Evolutionary conservation across 2,113 vertebrate genomes (phyloP).

Genomic region (Herpailurus yagouaroundi): DNA sequence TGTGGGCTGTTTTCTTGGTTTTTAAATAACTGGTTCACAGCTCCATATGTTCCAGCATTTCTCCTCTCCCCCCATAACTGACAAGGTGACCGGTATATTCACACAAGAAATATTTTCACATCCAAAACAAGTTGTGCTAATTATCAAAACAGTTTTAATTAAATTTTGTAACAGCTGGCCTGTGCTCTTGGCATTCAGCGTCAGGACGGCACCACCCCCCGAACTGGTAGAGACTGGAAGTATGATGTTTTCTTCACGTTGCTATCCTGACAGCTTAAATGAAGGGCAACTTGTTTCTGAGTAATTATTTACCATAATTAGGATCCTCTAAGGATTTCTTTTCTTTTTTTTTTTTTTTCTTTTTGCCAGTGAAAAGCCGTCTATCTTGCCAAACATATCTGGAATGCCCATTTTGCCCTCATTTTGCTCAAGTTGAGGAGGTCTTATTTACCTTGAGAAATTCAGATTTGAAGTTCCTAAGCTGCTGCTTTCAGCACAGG

Average conservation of each 20-base stretch:
- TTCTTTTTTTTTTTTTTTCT: neutral
- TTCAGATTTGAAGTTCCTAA: neutral
- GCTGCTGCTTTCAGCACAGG: neutral
- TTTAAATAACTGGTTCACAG: neutral
- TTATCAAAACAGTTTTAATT: constrained; percentile 74
- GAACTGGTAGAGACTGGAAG: constrained; percentile 53
- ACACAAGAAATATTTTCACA: constrained; percentile 60
- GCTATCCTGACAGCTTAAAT: neutral
- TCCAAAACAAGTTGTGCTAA: constrained; percentile 73
- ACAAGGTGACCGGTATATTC: constrained; percentile 74
- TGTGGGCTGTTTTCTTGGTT: neutral
- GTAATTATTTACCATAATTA: constrained; percentile 6
- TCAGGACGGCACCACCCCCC: constrained; percentile 11
- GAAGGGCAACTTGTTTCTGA: neutral
- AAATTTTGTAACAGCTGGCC: constrained; percentile 75
- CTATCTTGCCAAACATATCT: neutral
- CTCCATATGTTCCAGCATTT: constrained; percentile 19
- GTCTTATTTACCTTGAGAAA: neutral
- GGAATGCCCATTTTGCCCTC: neutral
- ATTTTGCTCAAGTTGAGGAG: neutral
- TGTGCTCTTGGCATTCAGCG: constrained; percentile 48
- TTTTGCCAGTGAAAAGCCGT: neutral
- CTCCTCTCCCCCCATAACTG: neutral
- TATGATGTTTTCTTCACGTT: neutral
- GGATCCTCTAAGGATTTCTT: neutral